A percentile compares a stretch with the other conserved stretches of the same genome.
Conservation (phyloP, 1,140 invertebrate genomes). For the Formica exsecta region DNA sequence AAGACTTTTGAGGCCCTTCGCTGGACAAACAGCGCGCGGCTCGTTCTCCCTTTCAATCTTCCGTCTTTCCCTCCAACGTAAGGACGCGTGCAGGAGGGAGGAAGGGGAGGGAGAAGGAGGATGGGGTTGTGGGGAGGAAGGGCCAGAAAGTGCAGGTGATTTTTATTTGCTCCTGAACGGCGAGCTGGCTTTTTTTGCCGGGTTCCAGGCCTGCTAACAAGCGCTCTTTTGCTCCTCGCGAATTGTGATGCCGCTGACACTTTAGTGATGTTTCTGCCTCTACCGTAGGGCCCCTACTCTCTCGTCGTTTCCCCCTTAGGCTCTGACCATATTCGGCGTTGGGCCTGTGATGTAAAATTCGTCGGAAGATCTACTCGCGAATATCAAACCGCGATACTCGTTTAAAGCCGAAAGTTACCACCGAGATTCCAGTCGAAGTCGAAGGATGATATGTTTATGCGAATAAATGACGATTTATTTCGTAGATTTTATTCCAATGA, state of each 20-base stretch:
- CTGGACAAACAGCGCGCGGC: slow-evolving; percentile 67
- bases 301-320: slow-evolving; percentile 2
- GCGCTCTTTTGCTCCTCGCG: slow-evolving; percentile 80
- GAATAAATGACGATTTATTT: neutral
- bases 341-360: slow-evolving; percentile 70
- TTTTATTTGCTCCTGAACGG: slow-evolving; percentile 69
- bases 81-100: slow-evolving; percentile 65
- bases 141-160: slow-evolving; percentile 53
- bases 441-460: neutral
- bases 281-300: slow-evolving; percentile 54
- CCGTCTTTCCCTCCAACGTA: slow-evolving; percentile 48
- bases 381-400: slow-evolving; percentile 26
- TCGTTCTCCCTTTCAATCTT: slow-evolving; percentile 62
- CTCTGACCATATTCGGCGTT: slow-evolving; percentile 72
- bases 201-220: slow-evolving; percentile 78
- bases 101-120: neutral
- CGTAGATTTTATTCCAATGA: neutral
- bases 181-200: slow-evolving; percentile 76
- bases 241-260: slow-evolving; percentile 84
- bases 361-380: slow-evolving; percentile 66
- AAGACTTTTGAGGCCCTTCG: slow-evolving; percentile 41
- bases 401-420: slow-evolving; percentile 25
- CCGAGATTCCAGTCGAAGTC: neutral
- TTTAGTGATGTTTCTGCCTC: slow-evolving; percentile 82
- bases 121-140: neutral